Evolutionary conservation across 2,797 vertebrate genomes (phyloP), one percentile per base, ranked within the genome.

Genomic region (Phataginus tricuspis): DNA sequence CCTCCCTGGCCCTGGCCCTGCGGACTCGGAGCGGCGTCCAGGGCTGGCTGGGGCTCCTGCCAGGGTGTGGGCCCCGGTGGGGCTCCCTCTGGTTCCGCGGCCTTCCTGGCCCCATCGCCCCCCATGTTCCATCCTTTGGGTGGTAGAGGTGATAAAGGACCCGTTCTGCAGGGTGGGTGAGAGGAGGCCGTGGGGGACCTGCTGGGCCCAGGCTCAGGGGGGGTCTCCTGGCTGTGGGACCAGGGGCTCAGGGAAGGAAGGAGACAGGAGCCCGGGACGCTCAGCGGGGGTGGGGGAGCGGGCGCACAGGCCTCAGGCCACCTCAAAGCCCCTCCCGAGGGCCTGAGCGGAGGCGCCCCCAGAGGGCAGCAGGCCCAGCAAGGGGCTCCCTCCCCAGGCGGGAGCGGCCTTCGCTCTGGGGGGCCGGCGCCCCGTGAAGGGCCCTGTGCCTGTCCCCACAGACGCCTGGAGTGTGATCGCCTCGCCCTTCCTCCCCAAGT

Each of bases 401-500:
- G 64, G n/a, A 18, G 64, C 64, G 4, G 51, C 15, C 45, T 45
- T 45, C 10, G 45, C 45, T 45, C 45, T 45, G 45, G 45, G 42
- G 11, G 45, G 7, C 45, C 11, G 45, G 45, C 21, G 5, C 39
- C 69, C 51, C 0, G 21, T 49, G 49, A 88, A 0, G 5, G 37
- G 42, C 45, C n/a, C 8, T 3, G 13, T 2, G 10, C 1, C 9
- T 78, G 45, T 66, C 96, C 51, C 97, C 68, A 9, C 98, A 99
- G 99, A 99, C 91, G 86, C 98, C 29, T 99, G 99, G 99, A 99
- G 98, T 64, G 98, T 98, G 83, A 98, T 99, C 83, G 99, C 99
- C 0, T 99, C 99, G 0, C 99, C 99, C 29, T 99, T 99, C 98
- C 99, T 99, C 97, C 99, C 99, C 14, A 99, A 99, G 98, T 99